These are phyloP conservation scores for Drosophila rubida DNA, from an alignment of 2,888 invertebrate species.

Conservation along the genomic window DNA sequence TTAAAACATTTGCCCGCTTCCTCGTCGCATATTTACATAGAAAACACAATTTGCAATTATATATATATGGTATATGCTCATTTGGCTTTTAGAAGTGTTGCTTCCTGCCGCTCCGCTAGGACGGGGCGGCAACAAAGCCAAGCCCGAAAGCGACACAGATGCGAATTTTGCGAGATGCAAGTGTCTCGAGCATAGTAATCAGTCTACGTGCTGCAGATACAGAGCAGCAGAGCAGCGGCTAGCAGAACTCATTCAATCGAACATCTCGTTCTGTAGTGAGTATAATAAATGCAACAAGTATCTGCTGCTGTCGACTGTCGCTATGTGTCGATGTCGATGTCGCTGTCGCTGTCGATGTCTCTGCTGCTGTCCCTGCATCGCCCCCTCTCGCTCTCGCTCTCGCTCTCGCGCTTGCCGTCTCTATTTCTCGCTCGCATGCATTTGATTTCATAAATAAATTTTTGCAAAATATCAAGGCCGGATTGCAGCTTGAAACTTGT, in stretches of 20 bases:
- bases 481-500: constrained; percentile 76
- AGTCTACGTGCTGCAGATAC: constrained; percentile 57
- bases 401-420: constrained; percentile 30
- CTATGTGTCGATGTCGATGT: constrained; percentile 26
- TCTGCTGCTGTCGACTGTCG: constrained; percentile 45
- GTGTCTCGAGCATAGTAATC: constrained; percentile 20
- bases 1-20: constrained; percentile 65
- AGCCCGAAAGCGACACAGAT: constrained; percentile 27
- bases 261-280: constrained; percentile 22
- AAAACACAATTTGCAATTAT: constrained; percentile 51
- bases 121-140: constrained; percentile 6
- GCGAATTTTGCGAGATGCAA: constrained; percentile 38
- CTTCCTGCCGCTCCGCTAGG: constrained; percentile 56
- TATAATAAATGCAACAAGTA: constrained; percentile 78
- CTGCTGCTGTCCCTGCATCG: neutral
- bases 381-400: constrained; percentile 25
- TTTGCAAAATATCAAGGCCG: constrained; percentile 80
- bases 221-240: constrained; percentile 28
- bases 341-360: neutral
- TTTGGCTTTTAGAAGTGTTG: constrained; percentile 46
- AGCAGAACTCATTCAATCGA: constrained; percentile 70
- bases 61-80: too few relatives aligned
- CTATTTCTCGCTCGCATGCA: constrained; percentile 64
- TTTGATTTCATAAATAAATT: constrained; percentile 81
- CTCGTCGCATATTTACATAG: constrained; percentile 49